Conservation (phyloP, 2,113 vertebrate species). For the Pituophis catenifer region DNA sequence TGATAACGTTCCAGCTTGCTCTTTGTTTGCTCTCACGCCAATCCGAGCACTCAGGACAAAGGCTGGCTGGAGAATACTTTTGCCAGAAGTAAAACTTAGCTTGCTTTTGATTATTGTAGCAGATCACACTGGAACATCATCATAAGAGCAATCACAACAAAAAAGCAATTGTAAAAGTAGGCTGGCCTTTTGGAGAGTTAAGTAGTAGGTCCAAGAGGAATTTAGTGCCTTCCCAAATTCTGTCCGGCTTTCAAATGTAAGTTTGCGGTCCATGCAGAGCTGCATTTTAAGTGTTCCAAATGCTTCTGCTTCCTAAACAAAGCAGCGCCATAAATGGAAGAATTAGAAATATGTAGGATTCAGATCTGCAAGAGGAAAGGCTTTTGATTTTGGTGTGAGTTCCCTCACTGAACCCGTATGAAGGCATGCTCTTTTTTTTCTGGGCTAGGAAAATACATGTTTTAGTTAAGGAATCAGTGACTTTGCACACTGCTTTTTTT, state of each 20-base stretch:
- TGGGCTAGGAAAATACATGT: neutral
- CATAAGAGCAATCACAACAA: neutral
- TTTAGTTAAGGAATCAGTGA: neutral
- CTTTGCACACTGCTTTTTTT: neutral
- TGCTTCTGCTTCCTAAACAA: neutral
- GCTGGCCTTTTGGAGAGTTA: neutral
- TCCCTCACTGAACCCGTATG: neutral
- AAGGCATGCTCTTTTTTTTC: neutral
- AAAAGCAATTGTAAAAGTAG: neutral
- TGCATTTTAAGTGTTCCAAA: neutral
- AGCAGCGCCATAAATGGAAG: neutral
- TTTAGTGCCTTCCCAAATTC: neutral
- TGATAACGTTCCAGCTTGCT: slow-evolving; percentile 57
- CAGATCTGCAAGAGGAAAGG: neutral
- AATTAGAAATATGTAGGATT: neutral
- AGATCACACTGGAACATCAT: neutral
- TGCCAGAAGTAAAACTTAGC: slow-evolving; percentile 37
- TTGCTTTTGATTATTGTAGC: slow-evolving; percentile 24
- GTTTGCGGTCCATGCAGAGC: neutral
- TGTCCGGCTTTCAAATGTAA: neutral
- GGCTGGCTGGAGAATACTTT: slow-evolving; percentile 5
- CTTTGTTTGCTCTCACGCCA: slow-evolving; percentile 46
- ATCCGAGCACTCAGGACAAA: slow-evolving; percentile 27
- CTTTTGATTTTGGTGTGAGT: neutral
- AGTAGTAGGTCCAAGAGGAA: neutral